phyloP scores from a whole-genome alignment of 2,888 invertebrate genomes.

The Polylopha cassiicola region DNA sequence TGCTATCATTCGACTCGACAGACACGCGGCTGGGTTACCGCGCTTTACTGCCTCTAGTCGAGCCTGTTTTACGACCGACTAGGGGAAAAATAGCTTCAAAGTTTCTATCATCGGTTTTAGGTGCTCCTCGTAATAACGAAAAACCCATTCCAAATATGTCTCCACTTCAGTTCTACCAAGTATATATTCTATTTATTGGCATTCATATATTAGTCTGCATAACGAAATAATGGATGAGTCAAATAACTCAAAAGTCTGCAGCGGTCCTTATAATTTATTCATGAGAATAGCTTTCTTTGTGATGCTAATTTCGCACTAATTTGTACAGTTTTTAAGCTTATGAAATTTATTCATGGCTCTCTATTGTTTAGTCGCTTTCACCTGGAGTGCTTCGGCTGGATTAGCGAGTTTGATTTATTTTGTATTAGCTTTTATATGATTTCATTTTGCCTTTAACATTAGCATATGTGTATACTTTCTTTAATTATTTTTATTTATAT shows the following conservation, averaged over 20 bases:
- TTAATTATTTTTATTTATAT: no score
- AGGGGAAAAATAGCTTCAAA: constrained; percentile 6
- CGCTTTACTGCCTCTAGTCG: constrained; percentile 23
- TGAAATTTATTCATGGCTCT: constrained; percentile 8
- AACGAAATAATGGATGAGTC: no score
- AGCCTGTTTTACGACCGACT: constrained; percentile 25
- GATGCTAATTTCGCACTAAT: constrained; percentile 54
- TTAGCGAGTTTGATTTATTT: background rate
- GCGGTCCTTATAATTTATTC: constrained; percentile 33
- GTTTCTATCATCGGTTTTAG: constrained; percentile 8
- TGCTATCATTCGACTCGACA: constrained; percentile 43
- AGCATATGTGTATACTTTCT: no score
- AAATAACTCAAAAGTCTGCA: background rate
- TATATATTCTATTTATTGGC: no score
- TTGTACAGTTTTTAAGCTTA: constrained; percentile 45
- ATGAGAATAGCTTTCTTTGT: constrained; percentile 43
- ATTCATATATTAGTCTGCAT: no score
- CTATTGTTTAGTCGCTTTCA: constrained; percentile 4
- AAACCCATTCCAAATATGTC: no score
- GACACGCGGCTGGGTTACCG: constrained; percentile 44
- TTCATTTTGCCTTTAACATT: no score
- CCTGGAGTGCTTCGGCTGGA: background rate
- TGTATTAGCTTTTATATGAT: background rate
- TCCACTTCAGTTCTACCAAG: no score
- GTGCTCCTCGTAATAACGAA: constrained; percentile 4